Conservation (phyloP, 2,797 vertebrate genomes). For the Artibeus jamaicensis region DNA sequence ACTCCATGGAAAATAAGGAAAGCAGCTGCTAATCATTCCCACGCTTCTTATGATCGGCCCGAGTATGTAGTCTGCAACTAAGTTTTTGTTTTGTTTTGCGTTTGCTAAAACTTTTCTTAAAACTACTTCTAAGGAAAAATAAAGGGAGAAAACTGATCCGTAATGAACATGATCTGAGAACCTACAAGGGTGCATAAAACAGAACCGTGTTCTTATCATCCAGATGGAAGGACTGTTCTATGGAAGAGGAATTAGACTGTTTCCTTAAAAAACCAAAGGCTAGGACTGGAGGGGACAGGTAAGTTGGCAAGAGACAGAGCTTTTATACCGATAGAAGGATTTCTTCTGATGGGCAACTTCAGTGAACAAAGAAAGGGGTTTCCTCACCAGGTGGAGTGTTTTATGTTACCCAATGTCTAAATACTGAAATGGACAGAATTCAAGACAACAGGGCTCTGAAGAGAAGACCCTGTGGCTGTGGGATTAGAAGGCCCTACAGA, state of each 20-base stretch:
- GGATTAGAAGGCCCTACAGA: not conserved
- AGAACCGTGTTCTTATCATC: not conserved
- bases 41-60: not conserved
- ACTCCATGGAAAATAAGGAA: not conserved
- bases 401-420: not conserved
- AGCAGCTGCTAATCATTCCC: not conserved
- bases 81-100: not conserved
- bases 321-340: not conserved
- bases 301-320: not conserved
- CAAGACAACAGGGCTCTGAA: not conserved
- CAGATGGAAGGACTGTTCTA: not conserved
- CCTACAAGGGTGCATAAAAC: not conserved
- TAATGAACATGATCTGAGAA: not conserved
- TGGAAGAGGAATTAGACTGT: not conserved
- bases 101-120: slow-evolving; percentile 18
- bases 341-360: not conserved
- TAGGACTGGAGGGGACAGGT: not conserved
- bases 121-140: slow-evolving; percentile 22
- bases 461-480: not conserved
- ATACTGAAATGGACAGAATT: not conserved
- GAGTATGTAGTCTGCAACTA: not conserved
- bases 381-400: not conserved
- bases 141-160: not conserved
- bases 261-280: not conserved
- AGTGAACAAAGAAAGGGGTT: not conserved